phyloP scores from a whole-genome alignment of 2,113 vertebrate species.

The Neogale vison region DNA sequence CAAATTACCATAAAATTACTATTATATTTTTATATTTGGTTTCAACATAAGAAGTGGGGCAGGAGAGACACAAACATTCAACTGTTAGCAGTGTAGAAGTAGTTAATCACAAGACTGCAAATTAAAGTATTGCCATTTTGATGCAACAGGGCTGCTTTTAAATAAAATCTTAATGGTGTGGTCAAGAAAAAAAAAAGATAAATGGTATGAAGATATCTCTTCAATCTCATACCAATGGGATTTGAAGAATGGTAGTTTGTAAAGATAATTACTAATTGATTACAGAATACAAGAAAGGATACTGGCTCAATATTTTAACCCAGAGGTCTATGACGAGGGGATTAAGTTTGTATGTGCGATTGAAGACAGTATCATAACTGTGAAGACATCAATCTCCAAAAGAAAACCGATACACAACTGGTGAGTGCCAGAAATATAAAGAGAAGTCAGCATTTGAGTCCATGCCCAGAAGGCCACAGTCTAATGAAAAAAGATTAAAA shows the following conservation, averaged over 20 bases:
- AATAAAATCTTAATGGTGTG: neutral
- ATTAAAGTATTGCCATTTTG: neutral
- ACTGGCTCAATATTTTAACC: neutral
- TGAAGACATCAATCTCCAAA: neutral
- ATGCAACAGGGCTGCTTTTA: neutral
- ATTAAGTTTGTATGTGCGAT: neutral
- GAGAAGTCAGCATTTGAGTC: neutral
- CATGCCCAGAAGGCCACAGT: neutral
- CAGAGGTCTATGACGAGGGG: neutral
- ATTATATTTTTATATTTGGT: neutral
- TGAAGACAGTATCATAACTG: neutral
- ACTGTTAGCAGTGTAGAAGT: neutral
- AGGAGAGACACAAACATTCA: neutral
- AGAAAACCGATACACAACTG: neutral
- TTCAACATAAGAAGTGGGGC: neutral
- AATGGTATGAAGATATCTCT: neutral
- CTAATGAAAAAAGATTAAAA: neutral
- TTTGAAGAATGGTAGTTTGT: neutral
- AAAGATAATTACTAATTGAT: slow-evolving; percentile 11
- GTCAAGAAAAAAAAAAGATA: neutral
- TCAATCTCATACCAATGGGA: neutral
- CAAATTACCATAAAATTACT: neutral
- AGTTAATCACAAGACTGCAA: neutral
- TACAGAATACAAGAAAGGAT: neutral
- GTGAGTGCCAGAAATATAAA: neutral